Percentiles rank a stretch among this genome's conserved stretches.
Evolutionary conservation across 2,113 vertebrate species (phyloP).

Genomic region (Strix uralensis): DNA sequence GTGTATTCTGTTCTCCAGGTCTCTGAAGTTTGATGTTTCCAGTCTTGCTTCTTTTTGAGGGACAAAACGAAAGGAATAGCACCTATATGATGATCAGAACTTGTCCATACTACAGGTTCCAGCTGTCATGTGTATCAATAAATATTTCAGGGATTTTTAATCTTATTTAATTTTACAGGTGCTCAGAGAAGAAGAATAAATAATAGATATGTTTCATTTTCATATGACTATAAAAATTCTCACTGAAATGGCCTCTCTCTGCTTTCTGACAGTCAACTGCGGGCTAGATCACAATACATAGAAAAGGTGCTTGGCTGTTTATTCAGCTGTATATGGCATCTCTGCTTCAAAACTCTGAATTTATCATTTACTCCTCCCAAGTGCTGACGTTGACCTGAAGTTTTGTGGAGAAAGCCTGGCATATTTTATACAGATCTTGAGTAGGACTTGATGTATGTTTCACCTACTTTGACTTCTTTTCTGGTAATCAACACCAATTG

Average conservation of each 20-base stretch:
- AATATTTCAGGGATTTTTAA: not conserved
- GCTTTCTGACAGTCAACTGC: not conserved
- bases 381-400: not conserved
- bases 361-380: not conserved
- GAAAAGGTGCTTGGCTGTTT: not conserved
- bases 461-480: not conserved
- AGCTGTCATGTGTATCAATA: not conserved
- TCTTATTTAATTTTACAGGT: not conserved
- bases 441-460: not conserved
- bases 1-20: not conserved
- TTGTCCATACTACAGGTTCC: not conserved
- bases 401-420: not conserved
- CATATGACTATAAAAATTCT: not conserved
- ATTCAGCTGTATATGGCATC: not conserved
- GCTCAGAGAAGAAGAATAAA: not conserved
- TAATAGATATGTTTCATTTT: not conserved
- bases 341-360: not conserved
- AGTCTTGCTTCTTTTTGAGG: not conserved
- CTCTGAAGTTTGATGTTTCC: not conserved
- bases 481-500: not conserved
- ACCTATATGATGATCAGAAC: not conserved
- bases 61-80: not conserved
- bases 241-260: not conserved
- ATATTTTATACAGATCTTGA: not conserved
- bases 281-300: not conserved